Evolutionary conservation across 1,140 invertebrate genomes (phyloP).

Genomic region (Habropoda laboriosa): DNA sequence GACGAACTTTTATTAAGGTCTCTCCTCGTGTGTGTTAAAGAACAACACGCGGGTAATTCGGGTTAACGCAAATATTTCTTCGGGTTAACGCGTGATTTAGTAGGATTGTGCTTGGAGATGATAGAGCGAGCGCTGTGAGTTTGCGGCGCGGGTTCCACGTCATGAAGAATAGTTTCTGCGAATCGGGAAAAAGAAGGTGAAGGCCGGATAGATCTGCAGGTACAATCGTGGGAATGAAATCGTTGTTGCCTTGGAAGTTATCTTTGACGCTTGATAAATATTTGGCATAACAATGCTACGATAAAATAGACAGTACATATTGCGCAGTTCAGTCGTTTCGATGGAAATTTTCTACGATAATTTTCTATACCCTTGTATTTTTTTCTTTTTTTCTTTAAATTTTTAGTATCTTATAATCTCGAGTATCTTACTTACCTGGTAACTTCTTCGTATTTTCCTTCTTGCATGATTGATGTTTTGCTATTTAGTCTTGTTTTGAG

Average conservation of each 20-base stretch:
- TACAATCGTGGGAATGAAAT: slow-evolving; percentile 37
- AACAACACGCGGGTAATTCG: neutral
- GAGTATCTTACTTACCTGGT: too few relatives aligned
- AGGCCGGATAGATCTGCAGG: slow-evolving; percentile 46
- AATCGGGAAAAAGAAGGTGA: slow-evolving; percentile 57
- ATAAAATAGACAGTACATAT: too few relatives aligned
- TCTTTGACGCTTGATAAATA: neutral
- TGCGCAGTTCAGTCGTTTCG: too few relatives aligned
- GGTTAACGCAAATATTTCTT: slow-evolving; percentile 16
- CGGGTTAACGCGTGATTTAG: neutral
- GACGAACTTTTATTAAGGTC: neutral
- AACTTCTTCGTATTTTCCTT: too few relatives aligned
- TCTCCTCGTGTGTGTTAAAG: too few relatives aligned
- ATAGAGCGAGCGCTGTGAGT: slow-evolving; percentile 21
- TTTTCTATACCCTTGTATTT: too few relatives aligned
- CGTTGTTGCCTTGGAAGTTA: neutral
- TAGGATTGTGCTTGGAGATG: neutral
- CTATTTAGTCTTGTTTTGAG: too few relatives aligned
- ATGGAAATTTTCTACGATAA: too few relatives aligned
- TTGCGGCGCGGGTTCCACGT: slow-evolving; percentile 6
- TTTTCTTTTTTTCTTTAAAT: too few relatives aligned
- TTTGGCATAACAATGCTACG: neutral
- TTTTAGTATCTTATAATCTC: too few relatives aligned
- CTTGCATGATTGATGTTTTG: too few relatives aligned
- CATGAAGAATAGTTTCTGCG: slow-evolving; percentile 16